phyloP scores from a whole-genome alignment of 2,888 invertebrate genomes.

The Gasteruption jaculator region DNA sequence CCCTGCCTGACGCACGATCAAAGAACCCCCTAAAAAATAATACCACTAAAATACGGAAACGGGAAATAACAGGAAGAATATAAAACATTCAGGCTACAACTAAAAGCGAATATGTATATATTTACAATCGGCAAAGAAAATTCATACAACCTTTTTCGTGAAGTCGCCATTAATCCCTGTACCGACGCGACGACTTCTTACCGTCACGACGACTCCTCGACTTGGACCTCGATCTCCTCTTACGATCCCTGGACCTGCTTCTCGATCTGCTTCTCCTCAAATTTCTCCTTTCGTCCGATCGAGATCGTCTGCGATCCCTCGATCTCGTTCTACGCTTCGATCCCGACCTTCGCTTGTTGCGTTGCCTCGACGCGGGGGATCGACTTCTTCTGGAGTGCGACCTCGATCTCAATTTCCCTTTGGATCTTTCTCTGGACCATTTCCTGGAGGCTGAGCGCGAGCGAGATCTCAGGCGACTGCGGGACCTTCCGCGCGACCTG shows the following conservation, averaged over 20 bases:
- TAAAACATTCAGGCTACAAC: too few species aligned
- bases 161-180: slow-evolving; percentile 42
- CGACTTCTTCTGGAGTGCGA: slow-evolving; percentile 33
- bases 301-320: slow-evolving; percentile 35
- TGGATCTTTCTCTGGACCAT: slow-evolving; percentile 38
- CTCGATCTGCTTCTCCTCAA: slow-evolving; percentile 32
- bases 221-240: slow-evolving; percentile 36
- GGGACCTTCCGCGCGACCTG: slow-evolving; percentile 29
- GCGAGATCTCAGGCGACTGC: slow-evolving; percentile 31
- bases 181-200: slow-evolving; percentile 49
- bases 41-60: too few species aligned
- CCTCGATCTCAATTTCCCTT: slow-evolving; percentile 34
- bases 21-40: too few species aligned
- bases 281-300: slow-evolving; percentile 34
- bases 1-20: too few species aligned
- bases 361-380: too few species aligned
- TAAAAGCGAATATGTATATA: too few species aligned
- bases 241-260: slow-evolving; percentile 33
- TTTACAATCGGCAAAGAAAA: too few species aligned
- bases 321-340: slow-evolving; percentile 34
- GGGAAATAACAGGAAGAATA: too few species aligned
- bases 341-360: slow-evolving; percentile 31
- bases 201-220: slow-evolving; percentile 45
- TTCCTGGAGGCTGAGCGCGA: slow-evolving; percentile 27
- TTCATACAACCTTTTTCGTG: slow-evolving; percentile 29